These are phyloP conservation scores for Adelges cooleyi DNA, from an alignment of 1,140 invertebrate species.

Conservation along the genomic window DNA sequence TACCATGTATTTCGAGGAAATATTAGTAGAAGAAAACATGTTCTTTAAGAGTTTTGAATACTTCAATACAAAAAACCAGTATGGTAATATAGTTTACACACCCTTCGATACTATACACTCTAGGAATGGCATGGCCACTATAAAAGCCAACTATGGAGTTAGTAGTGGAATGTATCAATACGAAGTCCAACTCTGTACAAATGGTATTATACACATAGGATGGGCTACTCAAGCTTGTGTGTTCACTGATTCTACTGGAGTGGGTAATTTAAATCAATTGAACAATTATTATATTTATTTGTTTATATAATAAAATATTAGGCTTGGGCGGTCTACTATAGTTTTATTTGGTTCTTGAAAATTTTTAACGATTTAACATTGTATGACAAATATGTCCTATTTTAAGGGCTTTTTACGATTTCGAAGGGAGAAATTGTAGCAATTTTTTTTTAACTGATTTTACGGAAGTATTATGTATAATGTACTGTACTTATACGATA, in stretches of 20 bases:
- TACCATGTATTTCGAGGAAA: neutral
- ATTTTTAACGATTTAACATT: too few species aligned
- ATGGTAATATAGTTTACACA: neutral
- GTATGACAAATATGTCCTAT: too few species aligned
- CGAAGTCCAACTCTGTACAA: neutral
- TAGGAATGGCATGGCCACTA: neutral
- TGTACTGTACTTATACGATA: too few species aligned
- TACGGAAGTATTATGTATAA: too few species aligned
- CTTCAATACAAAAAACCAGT: neutral
- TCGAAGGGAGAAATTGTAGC: too few species aligned
- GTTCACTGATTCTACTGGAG: neutral
- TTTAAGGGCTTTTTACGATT: too few species aligned
- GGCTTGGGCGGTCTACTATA: too few species aligned
- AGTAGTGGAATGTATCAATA: neutral
- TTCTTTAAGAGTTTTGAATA: neutral
- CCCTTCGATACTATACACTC: neutral
- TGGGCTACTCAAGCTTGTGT: neutral
- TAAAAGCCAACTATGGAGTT: neutral
- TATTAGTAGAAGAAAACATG: neutral
- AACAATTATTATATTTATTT: too few species aligned
- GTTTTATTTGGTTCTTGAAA: too few species aligned
- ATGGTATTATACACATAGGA: neutral
- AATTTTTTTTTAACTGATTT: too few species aligned
- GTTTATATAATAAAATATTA: too few species aligned
- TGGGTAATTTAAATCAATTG: constrained; percentile 3